Evolutionary conservation across 2,113 vertebrate genomes (phyloP).

Genomic region (Forbesichthys papilliferus): DNA sequence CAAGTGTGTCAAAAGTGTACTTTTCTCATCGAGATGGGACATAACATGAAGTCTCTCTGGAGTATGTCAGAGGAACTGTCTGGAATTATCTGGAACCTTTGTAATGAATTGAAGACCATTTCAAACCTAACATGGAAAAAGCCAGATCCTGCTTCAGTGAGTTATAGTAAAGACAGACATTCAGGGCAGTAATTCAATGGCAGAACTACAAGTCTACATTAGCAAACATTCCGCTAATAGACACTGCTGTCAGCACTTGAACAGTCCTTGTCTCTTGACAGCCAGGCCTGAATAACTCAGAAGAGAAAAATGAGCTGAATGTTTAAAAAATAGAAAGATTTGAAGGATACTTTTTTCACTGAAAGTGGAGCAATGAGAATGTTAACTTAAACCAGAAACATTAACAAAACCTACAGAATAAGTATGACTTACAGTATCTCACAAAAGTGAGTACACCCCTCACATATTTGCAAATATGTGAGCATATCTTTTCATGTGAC

Average conservation of each 20-base stretch:
- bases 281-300: slow-evolving; percentile 6
- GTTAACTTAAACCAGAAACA: neutral
- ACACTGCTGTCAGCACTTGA: neutral
- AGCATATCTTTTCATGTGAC: no score
- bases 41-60: slow-evolving; percentile 49
- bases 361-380: neutral
- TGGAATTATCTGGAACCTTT: slow-evolving; percentile 17
- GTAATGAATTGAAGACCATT: slow-evolving; percentile 4
- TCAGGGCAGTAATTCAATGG: slow-evolving; percentile 1
- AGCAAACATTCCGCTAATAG: neutral
- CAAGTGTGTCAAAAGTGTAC: slow-evolving; percentile 43
- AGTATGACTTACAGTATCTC: no score
- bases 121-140: slow-evolving; percentile 4
- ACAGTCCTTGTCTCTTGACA: neutral
- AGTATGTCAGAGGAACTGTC: slow-evolving; percentile 39
- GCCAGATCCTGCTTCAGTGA: slow-evolving; percentile 14
- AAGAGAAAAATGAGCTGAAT: neutral
- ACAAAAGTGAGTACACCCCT: no score
- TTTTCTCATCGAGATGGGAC: slow-evolving; percentile 43
- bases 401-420: no score
- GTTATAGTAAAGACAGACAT: neutral
- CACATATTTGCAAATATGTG: no score
- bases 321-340: neutral
- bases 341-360: no score
- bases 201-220: neutral